Evolutionary conservation across 2,888 invertebrate species (phyloP), one percentile per base, ranked within the genome.

Genomic region (Adelognathus sp.): DNA sequence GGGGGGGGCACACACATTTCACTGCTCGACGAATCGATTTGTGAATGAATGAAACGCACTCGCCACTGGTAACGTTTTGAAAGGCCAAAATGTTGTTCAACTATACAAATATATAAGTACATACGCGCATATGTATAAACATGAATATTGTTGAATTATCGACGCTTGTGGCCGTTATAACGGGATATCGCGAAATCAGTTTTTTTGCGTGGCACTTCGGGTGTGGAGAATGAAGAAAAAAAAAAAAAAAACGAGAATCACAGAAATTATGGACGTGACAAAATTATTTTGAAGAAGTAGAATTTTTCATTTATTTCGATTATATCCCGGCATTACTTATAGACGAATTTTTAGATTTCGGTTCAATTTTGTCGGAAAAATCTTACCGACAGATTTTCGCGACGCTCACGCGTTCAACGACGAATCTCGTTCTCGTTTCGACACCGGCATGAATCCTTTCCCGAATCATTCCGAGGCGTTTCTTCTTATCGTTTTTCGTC

Each of bases 11-110:
- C n/a, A n/a, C n/a, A n/a, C n/a, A n/a, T n/a, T n/a, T n/a, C n/a
- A n/a, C 73, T 70, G 54, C 52, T 74, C 74, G 54, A 74, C 0
- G 24, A 16, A 16, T 16, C 61, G 29, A 58, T 58, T 33, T 72
- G 41, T 58, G 5, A 29, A 64, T 33, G 7, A 69, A 21, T 9
- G 41, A 11, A 66, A 44, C 31, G 64, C n/a, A n/a, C 24, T 66
- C 46, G 84, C 82, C 85, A 85, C 81, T 85, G 84, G 82, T 84
- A 85, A 88, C 86, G 86, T 88, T 88, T 88, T 87, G 86, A 89
- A 88, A 88, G 83, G 88, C 90, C 90, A 89, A 89, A 90, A 90
- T 90, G 90, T 90, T 90, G 90, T 90, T 90, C 90, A 90, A 88
- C 82, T 83, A 71, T 75, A 69, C 71, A 46, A 79, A 74, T 63